phyloP scores from a whole-genome alignment of 2,113 vertebrate species.

The Cyanoderma ruficeps region DNA sequence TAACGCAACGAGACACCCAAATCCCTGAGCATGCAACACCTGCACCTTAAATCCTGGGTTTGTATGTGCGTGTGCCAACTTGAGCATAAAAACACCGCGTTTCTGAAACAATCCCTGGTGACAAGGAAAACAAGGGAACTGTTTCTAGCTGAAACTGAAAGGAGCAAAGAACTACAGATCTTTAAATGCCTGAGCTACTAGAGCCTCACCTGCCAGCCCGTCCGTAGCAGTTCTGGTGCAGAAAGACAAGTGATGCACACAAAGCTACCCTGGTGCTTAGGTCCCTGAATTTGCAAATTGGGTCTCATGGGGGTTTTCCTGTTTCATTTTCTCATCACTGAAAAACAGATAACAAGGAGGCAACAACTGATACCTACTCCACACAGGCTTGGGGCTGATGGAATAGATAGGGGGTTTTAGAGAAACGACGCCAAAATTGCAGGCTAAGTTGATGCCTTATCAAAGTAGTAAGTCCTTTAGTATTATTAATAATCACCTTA shows the following conservation, averaged over 20 bases:
- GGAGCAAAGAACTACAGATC: neutral
- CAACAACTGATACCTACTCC: neutral
- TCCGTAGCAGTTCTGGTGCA: neutral
- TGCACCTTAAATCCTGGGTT: neutral
- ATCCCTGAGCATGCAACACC: neutral
- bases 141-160: neutral
- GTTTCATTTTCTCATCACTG: neutral
- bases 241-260: neutral
- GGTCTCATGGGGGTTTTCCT: neutral
- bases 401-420: conserved; percentile 4
- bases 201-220: neutral
- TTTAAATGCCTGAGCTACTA: neutral
- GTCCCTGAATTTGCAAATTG: neutral
- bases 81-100: neutral
- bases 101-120: neutral
- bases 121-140: neutral
- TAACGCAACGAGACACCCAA: neutral
- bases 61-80: neutral
- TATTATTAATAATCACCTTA: conserved; percentile 57
- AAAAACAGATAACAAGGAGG: neutral
- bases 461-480: conserved; percentile 17
- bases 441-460: neutral
- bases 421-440: neutral
- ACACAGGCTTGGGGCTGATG: neutral
- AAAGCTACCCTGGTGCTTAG: neutral